These are phyloP conservation scores for Scomber japonicus DNA, from an alignment of 2,113 vertebrate species.

Conservation along the genomic window DNA sequence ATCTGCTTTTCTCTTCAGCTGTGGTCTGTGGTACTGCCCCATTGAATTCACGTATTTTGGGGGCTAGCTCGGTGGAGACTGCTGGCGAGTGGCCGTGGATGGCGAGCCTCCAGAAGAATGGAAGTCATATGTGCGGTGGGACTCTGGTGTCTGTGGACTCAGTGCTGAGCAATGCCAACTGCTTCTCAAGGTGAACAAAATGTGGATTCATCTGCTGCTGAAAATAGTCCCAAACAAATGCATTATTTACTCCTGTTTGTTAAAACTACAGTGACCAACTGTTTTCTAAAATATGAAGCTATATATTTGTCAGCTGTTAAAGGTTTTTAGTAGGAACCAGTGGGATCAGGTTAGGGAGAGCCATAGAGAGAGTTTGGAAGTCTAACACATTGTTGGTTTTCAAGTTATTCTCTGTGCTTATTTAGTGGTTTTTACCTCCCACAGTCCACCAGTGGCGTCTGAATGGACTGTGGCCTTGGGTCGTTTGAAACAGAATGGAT, in stretches of 20 bases:
- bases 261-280: too few relatives aligned
- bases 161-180: conserved; percentile 79
- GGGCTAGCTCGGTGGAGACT: neutral
- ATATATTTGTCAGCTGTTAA: too few relatives aligned
- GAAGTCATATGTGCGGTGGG: conserved; percentile 81
- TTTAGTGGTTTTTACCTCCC: neutral
- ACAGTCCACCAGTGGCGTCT: neutral
- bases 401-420: neutral
- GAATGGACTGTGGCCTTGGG: conserved; percentile 5
- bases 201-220: too few relatives aligned
- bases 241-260: too few relatives aligned
- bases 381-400: too few relatives aligned
- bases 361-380: too few relatives aligned
- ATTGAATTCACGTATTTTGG: conserved; percentile 26
- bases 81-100: conserved; percentile 85
- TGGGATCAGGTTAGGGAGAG: too few relatives aligned
- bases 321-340: too few relatives aligned
- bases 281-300: too few relatives aligned
- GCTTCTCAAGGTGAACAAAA: conserved; percentile 67
- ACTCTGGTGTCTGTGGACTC: conserved; percentile 77
- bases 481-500: neutral
- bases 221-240: too few relatives aligned
- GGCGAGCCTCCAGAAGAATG: conserved; percentile 78
- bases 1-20: conserved; percentile 46
- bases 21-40: conserved; percentile 70